phyloP scores from a whole-genome alignment of 2,113 vertebrate species.

The Anthoscopus minutus region DNA sequence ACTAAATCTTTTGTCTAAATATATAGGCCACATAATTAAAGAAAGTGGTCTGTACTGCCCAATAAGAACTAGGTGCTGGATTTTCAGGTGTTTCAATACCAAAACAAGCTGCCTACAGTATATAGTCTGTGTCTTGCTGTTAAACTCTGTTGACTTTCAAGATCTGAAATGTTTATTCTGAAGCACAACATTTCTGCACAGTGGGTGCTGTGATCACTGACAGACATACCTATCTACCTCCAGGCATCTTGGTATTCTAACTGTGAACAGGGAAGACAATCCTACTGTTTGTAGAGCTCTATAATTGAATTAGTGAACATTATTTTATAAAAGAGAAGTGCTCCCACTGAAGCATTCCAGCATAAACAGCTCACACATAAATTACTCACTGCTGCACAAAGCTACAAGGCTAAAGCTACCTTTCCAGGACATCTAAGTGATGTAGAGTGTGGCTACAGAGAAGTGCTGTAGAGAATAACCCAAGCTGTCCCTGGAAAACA shows the following conservation, averaged over 20 bases:
- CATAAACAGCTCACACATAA: background rate
- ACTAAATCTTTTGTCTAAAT: background rate
- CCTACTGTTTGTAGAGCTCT: background rate
- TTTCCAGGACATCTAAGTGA: background rate
- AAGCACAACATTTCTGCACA: slow-evolving; percentile 7
- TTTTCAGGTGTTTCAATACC: background rate
- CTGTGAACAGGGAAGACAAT: background rate
- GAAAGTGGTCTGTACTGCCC: background rate
- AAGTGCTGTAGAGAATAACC: background rate
- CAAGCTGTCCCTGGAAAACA: background rate
- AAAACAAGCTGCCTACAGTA: background rate
- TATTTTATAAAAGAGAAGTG: background rate
- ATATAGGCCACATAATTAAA: background rate
- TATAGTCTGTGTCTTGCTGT: background rate
- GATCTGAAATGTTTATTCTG: background rate
- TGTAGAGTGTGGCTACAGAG: background rate
- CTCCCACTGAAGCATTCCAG: background rate
- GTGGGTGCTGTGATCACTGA: background rate
- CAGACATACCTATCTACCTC: background rate
- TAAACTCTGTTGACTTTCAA: background rate
- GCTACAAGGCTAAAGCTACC: background rate
- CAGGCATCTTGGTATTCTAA: slow-evolving; percentile 15
- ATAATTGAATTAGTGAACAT: slow-evolving; percentile 29
- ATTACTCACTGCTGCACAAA: slow-evolving; percentile 19
- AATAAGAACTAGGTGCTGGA: background rate